A percentile compares a stretch with the other conserved stretches of the same genome.
phyloP scores from a whole-genome alignment of 37 sponge, comb jelly and placozoan species.

The Halichondria panicea region DNA sequence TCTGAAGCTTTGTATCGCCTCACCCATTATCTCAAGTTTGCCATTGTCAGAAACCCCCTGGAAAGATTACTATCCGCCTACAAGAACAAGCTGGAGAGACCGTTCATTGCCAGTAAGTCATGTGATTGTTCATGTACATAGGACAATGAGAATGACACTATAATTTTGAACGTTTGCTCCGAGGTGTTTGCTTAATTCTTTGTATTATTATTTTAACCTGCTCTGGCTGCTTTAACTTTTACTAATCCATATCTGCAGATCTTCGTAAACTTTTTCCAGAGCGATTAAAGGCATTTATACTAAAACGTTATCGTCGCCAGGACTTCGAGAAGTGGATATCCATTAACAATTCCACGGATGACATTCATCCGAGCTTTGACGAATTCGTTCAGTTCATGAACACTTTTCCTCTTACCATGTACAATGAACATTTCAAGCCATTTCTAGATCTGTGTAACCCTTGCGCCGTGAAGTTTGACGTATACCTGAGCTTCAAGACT shows the following conservation, averaged over 20 bases:
- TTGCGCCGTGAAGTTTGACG: conserved; percentile 50
- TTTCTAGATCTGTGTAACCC: conserved; percentile 53
- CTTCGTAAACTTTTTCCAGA: conserved; percentile 21
- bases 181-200: no score
- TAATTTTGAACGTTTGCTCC: no score
- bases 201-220: no score
- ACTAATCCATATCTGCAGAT: no score
- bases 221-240: no score
- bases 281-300: conserved; percentile 14
- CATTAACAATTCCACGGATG: neutral
- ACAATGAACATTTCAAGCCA: conserved; percentile 61
- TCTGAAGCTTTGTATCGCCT: conserved; percentile 33
- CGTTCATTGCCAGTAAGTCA: no score
- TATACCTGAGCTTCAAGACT: conserved; percentile 45
- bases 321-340: conserved; percentile 2
- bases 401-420: neutral
- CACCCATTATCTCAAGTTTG: conserved; percentile 61
- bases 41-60: conserved; percentile 59
- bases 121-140: no score
- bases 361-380: conserved; percentile 33
- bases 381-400: conserved; percentile 31
- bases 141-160: no score
- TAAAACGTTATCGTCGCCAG: neutral
- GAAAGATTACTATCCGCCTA: conserved; percentile 62
- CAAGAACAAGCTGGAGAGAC: conserved; percentile 45